Evolutionary conservation across 2,797 vertebrate genomes (phyloP), one percentile per base, ranked within the genome.

Genomic region (Phrynocephalus vlangalii): DNA sequence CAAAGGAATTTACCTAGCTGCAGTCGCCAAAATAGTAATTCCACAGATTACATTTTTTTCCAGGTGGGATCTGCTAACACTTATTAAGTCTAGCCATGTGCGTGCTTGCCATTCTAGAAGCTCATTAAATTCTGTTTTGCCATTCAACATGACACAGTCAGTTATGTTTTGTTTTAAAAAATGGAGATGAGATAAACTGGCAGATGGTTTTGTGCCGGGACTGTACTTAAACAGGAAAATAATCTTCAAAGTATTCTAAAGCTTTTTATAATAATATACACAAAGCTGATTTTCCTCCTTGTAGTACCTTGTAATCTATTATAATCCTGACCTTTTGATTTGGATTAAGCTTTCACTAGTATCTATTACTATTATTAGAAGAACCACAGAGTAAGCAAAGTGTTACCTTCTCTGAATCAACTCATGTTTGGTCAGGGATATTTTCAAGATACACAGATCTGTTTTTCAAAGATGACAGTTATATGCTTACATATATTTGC

Each of bases 161-260:
- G 77, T 24, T n/a, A 44, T 16, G 30, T 63, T 33, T 80, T 66
- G 77, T 86, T 79, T 72, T 44, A 44, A 56, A 78, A 78, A 71
- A 73, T 20, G 6, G 67, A 33, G 48, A 79, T 79, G 67, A 38
- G 85, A 79, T n/a, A 78, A 79, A 28, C 8, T 89, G 83, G 80
- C 90, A 91, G 77, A 73, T 87, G 67, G 92, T 38, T 87, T 86
- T 60, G 38, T 83, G 66, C 0, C n/a, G 83, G 83, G 93, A 87
- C 26, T 82, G 75, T 48, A 66, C 75, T 88, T 77, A 89, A 30
- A 89, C 26, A 56, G 79, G 82, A 80, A 15, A 33, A 48, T 18
- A 33, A 28, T 30, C 86, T 79, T 80, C 26, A 87, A 87, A 80
- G 22, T 38, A 86, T 84, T 92, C 89, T 85, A 79, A 87, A 90